Evolutionary conservation across 2,888 invertebrate species (phyloP).

Genomic region (Conops quadrifasciatus): DNA sequence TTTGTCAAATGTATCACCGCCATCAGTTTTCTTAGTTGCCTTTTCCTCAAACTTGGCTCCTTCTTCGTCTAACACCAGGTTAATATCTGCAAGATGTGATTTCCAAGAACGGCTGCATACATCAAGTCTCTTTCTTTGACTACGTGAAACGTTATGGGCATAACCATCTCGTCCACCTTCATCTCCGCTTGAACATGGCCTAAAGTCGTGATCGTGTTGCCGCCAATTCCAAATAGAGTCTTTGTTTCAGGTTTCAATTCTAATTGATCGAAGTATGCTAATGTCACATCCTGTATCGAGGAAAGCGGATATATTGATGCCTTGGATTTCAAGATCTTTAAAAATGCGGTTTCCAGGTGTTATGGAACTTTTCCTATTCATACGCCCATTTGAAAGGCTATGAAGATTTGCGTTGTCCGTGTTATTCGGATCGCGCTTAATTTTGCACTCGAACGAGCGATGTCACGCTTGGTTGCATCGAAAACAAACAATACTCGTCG

Average conservation of each 20-base stretch:
- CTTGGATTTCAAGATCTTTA: conserved; percentile 22
- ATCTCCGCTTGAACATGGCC: conserved; percentile 11
- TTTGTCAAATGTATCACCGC: not conserved
- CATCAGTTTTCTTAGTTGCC: not conserved
- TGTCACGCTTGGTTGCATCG: conserved; percentile 20
- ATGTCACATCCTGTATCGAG: conserved; percentile 31
- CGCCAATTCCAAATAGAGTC: conserved; percentile 28
- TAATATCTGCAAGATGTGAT: not conserved
- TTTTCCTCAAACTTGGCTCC: conserved; percentile 7
- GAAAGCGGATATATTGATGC: conserved; percentile 24
- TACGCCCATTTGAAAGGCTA: not conserved
- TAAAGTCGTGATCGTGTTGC: conserved; percentile 24
- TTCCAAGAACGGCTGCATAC: not conserved
- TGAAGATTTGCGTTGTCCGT: not conserved
- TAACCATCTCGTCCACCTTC: conserved; percentile 13
- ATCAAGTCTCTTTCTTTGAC: not conserved
- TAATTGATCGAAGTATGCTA: conserved; percentile 21
- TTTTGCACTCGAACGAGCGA: conserved; percentile 23
- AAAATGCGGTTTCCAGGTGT: conserved; percentile 29
- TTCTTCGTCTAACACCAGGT: conserved; percentile 1
- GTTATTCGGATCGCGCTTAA: not conserved
- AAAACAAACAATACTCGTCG: not conserved
- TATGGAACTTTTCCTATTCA: not conserved
- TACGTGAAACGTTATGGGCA: conserved; percentile 34
- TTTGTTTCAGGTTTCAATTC: conserved; percentile 22